Conservation (phyloP, 2,888 invertebrate genomes). For the Eustalomyia histrio region DNA sequence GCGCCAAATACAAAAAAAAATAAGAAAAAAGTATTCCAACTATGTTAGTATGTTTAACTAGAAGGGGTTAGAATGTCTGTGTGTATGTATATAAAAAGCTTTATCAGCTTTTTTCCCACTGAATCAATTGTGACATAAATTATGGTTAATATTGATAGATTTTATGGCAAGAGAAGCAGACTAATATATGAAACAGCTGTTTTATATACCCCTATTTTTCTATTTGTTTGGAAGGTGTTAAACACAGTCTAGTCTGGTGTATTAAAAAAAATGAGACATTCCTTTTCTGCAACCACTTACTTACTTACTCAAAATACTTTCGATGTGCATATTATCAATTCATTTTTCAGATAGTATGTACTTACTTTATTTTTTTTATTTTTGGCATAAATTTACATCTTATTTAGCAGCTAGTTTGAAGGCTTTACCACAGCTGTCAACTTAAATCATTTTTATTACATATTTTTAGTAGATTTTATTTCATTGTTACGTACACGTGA, state of each 20-base stretch:
- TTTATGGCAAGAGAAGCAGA: too few relatives aligned
- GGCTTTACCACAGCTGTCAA: constrained; percentile 50
- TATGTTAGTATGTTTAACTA: background rate
- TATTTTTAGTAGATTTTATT: constrained; percentile 24
- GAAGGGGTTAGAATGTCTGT: background rate
- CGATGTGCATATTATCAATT: background rate
- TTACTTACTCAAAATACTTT: background rate
- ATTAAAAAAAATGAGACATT: background rate
- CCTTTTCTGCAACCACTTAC: too few relatives aligned
- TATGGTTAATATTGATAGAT: background rate
- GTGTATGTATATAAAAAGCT: background rate
- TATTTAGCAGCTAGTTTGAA: constrained; percentile 48
- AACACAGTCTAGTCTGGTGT: background rate
- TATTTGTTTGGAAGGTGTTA: background rate
- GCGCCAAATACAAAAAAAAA: constrained; percentile 62
- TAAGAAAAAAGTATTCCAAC: background rate
- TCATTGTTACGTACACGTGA: constrained; percentile 43
- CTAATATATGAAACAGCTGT: background rate
- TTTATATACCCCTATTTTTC: background rate
- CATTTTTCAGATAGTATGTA: background rate
- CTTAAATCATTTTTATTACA: constrained; percentile 40
- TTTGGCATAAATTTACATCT: constrained; percentile 53
- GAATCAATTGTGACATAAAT: constrained; percentile 48
- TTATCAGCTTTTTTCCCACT: background rate
- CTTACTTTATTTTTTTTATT: constrained; percentile 4